A percentile compares a stretch with the other conserved stretches of the same genome.
Evolutionary conservation across 1,140 invertebrate species (phyloP).

Genomic region (Trichoplusia ni): DNA sequence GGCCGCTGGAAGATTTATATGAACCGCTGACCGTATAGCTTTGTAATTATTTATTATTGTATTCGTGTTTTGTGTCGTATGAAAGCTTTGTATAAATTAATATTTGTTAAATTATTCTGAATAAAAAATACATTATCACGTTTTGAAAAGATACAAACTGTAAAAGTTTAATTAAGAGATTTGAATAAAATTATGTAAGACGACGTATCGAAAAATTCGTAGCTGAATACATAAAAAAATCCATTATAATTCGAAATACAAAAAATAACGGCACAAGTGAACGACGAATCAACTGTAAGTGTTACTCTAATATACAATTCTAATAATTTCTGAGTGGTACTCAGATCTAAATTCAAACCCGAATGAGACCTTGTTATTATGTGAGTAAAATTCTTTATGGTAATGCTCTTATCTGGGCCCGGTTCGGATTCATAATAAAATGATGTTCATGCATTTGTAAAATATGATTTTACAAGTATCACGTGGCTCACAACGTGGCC

Average conservation of each 20-base stretch:
- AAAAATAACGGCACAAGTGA: too few species aligned
- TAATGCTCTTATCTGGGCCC: conserved; percentile 54
- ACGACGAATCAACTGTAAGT: too few species aligned
- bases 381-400: conserved; percentile 61
- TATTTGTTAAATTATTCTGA: too few species aligned
- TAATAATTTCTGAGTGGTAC: conserved; percentile 45
- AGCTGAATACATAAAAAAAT: too few species aligned
- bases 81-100: too few species aligned
- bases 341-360: conserved; percentile 31
- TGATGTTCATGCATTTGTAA: conserved; percentile 66
- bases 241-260: too few species aligned
- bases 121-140: too few species aligned
- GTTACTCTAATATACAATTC: conserved; percentile 20
- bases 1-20: conserved; percentile 57
- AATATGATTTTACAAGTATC: conserved; percentile 64
- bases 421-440: conserved; percentile 77
- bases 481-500: conserved; percentile 65
- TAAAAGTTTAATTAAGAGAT: too few species aligned
- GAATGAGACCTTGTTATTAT: conserved; percentile 48
- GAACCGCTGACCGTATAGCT: conserved; percentile 6
- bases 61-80: neutral
- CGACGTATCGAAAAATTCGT: too few species aligned
- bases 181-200: too few species aligned
- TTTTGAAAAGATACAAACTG: too few species aligned
- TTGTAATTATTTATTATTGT: conserved; percentile 22